Percentiles rank a stretch among this genome's conserved stretches.
Conservation (phyloP, 2,797 vertebrate species). For the Sparus aurata region DNA sequence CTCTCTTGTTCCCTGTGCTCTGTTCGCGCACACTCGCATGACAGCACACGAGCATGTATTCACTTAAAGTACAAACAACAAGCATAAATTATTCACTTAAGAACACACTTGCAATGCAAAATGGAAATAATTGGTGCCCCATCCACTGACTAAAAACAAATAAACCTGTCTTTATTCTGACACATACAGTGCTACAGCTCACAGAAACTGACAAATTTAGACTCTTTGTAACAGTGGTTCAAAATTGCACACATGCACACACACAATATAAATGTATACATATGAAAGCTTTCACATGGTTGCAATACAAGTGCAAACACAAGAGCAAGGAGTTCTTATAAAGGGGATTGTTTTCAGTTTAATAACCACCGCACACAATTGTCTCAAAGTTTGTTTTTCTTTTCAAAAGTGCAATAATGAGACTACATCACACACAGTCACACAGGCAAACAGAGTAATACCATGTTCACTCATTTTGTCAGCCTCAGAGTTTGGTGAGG, state of each 20-base stretch:
- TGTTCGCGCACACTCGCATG: constrained; percentile 17
- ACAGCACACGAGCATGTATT: constrained; percentile 18
- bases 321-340: neutral
- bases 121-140: constrained; percentile 23
- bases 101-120: constrained; percentile 18
- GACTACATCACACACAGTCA: constrained; percentile 2
- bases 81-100: constrained; percentile 29
- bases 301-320: neutral
- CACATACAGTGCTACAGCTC: neutral
- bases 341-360: constrained; percentile 16
- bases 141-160: constrained; percentile 16
- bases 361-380: constrained; percentile 20
- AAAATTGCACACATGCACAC: neutral
- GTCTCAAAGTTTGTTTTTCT: neutral
- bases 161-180: neutral
- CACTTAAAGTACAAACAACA: constrained; percentile 16
- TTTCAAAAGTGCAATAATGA: constrained; percentile 23
- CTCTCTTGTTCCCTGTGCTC: constrained; percentile 20
- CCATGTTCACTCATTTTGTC: constrained; percentile 45
- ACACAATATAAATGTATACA: neutral
- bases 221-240: neutral
- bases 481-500: constrained; percentile 30
- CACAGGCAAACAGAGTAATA: neutral
- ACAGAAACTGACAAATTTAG: neutral
- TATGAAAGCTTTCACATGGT: neutral